These are phyloP conservation scores for Bursaphelenchus okinawaensis DNA, from an alignment of 2,888 invertebrate species.

Conservation along the genomic window DNA sequence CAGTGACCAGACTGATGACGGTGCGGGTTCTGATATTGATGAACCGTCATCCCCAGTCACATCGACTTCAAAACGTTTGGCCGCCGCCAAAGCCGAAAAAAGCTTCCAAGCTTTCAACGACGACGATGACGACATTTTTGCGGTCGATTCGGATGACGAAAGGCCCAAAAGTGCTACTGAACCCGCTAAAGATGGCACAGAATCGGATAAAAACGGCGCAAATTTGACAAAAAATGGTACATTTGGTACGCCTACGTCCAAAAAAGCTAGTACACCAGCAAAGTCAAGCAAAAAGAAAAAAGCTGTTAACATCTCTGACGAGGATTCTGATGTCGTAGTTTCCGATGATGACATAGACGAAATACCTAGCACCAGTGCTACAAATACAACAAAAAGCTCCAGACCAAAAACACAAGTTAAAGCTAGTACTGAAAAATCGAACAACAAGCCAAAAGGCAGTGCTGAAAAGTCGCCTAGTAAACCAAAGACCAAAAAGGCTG, in stretches of 20 bases:
- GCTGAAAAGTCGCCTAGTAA: no score
- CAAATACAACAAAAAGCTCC: no score
- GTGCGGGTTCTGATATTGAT: background rate
- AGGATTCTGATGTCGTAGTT: background rate
- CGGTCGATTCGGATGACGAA: background rate
- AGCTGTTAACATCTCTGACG: background rate
- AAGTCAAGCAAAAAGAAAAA: background rate
- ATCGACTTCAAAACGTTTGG: background rate
- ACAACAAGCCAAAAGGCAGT: no score
- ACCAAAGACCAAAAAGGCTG: no score
- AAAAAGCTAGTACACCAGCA: background rate
- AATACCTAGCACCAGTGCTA: no score
- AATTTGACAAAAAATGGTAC: background rate
- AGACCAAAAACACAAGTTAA: no score
- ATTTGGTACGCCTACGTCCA: background rate
- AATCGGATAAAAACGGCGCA: background rate
- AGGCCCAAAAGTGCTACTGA: background rate
- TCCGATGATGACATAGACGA: no score
- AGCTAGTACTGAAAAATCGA: no score
- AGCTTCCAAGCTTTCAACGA: background rate
- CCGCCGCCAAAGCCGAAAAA: background rate
- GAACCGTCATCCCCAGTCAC: background rate
- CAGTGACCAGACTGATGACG: background rate
- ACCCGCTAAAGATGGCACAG: background rate
- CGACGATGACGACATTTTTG: background rate